Conservation (phyloP, 2,888 invertebrate genomes). For the Chrysodeixis includens region DNA sequence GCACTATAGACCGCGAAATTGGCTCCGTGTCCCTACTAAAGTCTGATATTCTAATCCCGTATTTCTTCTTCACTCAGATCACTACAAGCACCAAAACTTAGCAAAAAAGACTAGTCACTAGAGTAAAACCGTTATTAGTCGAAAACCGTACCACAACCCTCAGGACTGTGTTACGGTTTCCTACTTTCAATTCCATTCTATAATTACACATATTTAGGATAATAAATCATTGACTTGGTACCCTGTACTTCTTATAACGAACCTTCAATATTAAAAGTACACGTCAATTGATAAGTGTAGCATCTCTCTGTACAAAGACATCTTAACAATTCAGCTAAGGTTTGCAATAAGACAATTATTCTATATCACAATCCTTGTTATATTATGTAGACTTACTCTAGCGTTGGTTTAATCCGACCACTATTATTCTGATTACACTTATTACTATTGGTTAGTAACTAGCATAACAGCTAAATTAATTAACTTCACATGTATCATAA, state of each 20-base stretch:
- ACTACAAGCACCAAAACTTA: background rate
- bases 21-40: no score
- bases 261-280: constrained; percentile 50
- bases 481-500: constrained; percentile 17
- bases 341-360: constrained; percentile 75
- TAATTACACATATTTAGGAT: constrained; percentile 17
- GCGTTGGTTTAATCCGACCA: constrained; percentile 64
- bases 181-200: constrained; percentile 34
- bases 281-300: constrained; percentile 44
- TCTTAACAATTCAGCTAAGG: constrained; percentile 52
- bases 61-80: no score
- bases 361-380: constrained; percentile 82
- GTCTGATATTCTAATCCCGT: no score
- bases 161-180: background rate
- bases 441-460: constrained; percentile 25
- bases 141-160: background rate
- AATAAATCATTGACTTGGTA: constrained; percentile 30
- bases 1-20: background rate
- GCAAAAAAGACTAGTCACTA: background rate
- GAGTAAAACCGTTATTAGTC: background rate
- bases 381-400: constrained; percentile 69
- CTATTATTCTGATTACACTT: constrained; percentile 61
- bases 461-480: constrained; percentile 26
- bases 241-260: constrained; percentile 49
- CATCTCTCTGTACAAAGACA: constrained; percentile 23